These are phyloP conservation scores for Perca fluviatilis DNA, from an alignment of 2,113 vertebrate genomes.

Conservation along the genomic window DNA sequence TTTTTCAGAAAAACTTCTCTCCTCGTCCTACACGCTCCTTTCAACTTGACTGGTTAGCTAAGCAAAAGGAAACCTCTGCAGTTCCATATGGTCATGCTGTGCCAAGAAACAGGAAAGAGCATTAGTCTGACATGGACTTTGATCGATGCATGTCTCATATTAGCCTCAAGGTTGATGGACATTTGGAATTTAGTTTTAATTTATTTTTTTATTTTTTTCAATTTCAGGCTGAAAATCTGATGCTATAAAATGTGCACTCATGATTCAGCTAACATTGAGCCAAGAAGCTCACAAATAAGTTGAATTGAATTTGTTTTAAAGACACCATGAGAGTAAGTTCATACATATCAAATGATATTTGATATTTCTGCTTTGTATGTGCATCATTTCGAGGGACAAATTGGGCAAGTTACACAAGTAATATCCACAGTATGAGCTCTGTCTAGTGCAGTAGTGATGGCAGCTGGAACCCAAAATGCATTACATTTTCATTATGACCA, in stretches of 20 bases:
- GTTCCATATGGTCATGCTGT: constrained; percentile 70
- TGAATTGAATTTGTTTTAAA: constrained; percentile 44
- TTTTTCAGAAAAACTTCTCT: constrained; percentile 47
- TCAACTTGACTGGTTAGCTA: constrained; percentile 64
- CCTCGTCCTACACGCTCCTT: constrained; percentile 28
- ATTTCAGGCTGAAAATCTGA: constrained; percentile 29
- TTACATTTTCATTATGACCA: constrained; percentile 86
- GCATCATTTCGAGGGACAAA: constrained; percentile 69
- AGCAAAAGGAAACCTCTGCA: constrained; percentile 63
- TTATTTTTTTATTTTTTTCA: constrained; percentile 11
- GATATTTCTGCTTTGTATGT: constrained; percentile 57
- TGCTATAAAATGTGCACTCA: not conserved
- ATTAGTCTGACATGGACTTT: constrained; percentile 52
- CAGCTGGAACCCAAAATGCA: constrained; percentile 79
- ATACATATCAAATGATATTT: constrained; percentile 40
- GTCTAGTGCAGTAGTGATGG: constrained; percentile 62
- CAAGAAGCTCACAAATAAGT: constrained; percentile 44
- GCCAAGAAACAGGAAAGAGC: constrained; percentile 56
- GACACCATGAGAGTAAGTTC: constrained; percentile 25
- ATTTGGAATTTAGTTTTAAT: constrained; percentile 34
- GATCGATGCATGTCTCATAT: constrained; percentile 49
- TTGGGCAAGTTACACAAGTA: constrained; percentile 66
- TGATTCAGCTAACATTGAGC: constrained; percentile 1
- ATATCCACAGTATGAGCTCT: constrained; percentile 69
- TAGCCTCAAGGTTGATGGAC: constrained; percentile 47